These are phyloP conservation scores for Neodiprion pinetum DNA, from an alignment of 1,140 invertebrate species.

Conservation along the genomic window DNA sequence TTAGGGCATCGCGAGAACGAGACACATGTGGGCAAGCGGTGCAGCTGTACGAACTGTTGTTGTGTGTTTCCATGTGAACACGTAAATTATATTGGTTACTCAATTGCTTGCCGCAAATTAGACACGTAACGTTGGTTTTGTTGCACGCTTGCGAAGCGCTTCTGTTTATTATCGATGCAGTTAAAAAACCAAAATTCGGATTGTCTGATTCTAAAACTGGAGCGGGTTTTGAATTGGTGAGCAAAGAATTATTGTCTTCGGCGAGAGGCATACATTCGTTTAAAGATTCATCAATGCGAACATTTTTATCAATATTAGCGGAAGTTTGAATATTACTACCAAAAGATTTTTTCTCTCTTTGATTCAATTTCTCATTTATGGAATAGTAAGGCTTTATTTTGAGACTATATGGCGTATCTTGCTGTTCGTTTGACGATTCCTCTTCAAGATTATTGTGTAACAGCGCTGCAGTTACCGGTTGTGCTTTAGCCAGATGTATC, in stretches of 20 bases:
- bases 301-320: neutral
- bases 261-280: neutral
- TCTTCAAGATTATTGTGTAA: constrained; percentile 39
- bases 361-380: constrained; percentile 57
- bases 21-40: constrained; percentile 85
- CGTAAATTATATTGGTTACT: constrained; percentile 90
- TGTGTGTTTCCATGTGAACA: constrained; percentile 89
- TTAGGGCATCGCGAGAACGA: constrained; percentile 81
- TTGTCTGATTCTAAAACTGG: constrained; percentile 31
- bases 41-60: constrained; percentile 82
- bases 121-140: constrained; percentile 74
- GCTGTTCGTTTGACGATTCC: constrained; percentile 21
- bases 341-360: constrained; percentile 48
- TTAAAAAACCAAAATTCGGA: constrained; percentile 52
- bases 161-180: constrained; percentile 33
- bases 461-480: constrained; percentile 48
- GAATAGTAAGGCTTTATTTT: constrained; percentile 60
- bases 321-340: constrained; percentile 21
- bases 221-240: neutral
- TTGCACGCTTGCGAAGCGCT: constrained; percentile 50
- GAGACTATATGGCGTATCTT: constrained; percentile 54
- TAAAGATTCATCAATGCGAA: neutral
- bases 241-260: neutral
- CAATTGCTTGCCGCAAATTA: constrained; percentile 84
- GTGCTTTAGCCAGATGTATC: constrained; percentile 13